Evolutionary conservation across 2,888 invertebrate species (phyloP), one percentile per base, ranked within the genome.

Genomic region (Eupithecia subfuscata): DNA sequence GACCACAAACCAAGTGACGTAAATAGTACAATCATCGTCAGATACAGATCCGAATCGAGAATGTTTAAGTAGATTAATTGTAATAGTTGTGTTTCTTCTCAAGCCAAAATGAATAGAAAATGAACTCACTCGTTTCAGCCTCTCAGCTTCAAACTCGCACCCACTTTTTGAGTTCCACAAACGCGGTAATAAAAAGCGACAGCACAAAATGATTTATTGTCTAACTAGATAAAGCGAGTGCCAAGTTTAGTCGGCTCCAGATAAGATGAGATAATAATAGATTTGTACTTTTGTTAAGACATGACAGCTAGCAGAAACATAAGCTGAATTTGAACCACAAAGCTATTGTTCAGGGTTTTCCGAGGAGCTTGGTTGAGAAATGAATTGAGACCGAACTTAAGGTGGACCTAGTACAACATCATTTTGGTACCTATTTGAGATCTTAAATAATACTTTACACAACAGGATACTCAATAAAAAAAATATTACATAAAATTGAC

Each of bases 141-240:
- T 78, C 56, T 65, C 73, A 70, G 71, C 56, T 75, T 77, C 12
- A 78, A 78, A 81, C 84, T 84, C 86, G 74, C 40, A 78, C 85
- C 86, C 81, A 40, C 75, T 81, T 83, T 81, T 77, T 83, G 86
- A 68, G 68, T 40, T 14, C 22, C 43, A 43, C 80, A 89, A 88
- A 88, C 83, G 84, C 84, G 82, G 85, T 89, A 89, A 91, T 92
- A 92, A 92, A 92, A 93, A 93, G 88, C 85, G 92, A 90, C 92
- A 90, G 88, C 84, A 85, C 88, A 89, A 91, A 90, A 93, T 93
- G 93, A 93, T 92, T 92, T 90, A 93, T 93, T 91, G 88, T 85
- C 84, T 85, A 88, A 88, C 89, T 89, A 91, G 90, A 92, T 91
- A 90, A 90, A 89, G 90, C 88, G 87, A 89, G 87, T 87, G 88